Base-by-base conservation (phyloP, 1,140 invertebrate genomes). In the Drosophila arawakana region DNA sequence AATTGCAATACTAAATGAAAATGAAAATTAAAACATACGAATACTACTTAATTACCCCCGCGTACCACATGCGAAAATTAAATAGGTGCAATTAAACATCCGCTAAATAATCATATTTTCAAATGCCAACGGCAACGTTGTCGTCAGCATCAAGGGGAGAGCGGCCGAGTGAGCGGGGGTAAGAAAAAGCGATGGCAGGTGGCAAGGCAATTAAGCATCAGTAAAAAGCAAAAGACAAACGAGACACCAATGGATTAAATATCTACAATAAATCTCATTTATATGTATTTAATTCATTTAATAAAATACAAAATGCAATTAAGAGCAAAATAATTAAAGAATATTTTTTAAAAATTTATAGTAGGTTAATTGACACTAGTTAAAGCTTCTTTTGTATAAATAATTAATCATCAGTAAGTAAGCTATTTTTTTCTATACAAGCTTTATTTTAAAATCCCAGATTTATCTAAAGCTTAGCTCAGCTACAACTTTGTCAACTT, bases 81-180 rank as follows among this genome's bases (percentile, higher is more conserved):
- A 90, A 90, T 90, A 90, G 86, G 86, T 90, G 81, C 86, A 90
- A 90, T 90, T 90, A 90, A 90, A 86, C 86, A 90, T 90, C 86
- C 86, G 86, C 88, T 83, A 90, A 90, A 90, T 86, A 90, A 90
- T 90, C 90, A 90, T 90, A 81, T 85, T 81, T 85, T 73, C 81
- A 77, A 84, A 84, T 83, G 80, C 55, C 72, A 62, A 61, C 57
- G 54, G 34, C 52, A 39, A 55, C 13, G 3, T 18, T 37, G 46
- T 49, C 25, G 44, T 21, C 15, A 41, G 34, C 50, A 46, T 15
- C 15, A 25, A 44, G 13, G 11, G 15, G 43, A 4, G 13, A 21
- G 25, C 46, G 9, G 13, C 8, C 10, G 4, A 21, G 30, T 11
- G 7, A 25, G 4, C 7, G 7, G 34, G 34, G 11, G n/a, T 0